Evolutionary conservation across 2,888 invertebrate genomes (phyloP).

Genomic region (Microplitis deprimator): DNA sequence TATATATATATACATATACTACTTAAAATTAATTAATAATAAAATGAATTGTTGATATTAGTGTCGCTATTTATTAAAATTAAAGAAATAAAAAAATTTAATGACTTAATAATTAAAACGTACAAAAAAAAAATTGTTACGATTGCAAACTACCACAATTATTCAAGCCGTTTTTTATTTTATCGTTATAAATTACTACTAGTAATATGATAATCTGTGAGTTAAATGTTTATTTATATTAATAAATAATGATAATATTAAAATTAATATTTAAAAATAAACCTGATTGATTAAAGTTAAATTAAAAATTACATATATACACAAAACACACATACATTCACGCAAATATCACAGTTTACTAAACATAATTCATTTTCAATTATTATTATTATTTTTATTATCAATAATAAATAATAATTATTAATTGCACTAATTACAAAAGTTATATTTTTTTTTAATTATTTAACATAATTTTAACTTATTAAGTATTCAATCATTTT

Average conservation of each 20-base stretch:
- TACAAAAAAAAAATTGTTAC: neutral
- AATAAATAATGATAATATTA: neutral
- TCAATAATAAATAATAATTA: constrained; percentile 26
- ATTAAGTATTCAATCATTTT: neutral
- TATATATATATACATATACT: constrained; percentile 55
- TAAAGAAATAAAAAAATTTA: neutral
- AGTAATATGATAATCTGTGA: neutral
- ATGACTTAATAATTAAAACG: neutral
- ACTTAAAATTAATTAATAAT: constrained; percentile 50
- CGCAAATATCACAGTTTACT: constrained; percentile 66
- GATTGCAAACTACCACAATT: constrained; percentile 1
- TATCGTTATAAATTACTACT: neutral
- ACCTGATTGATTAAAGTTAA: neutral
- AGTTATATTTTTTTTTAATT: neutral
- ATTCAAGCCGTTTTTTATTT: neutral
- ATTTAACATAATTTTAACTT: neutral
- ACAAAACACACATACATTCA: constrained; percentile 55
- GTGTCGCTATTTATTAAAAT: neutral
- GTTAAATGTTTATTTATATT: neutral
- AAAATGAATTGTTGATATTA: constrained; percentile 17
- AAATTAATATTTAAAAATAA: neutral
- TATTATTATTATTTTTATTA: constrained; percentile 29
- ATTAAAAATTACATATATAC: constrained; percentile 49
- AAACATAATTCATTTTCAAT: constrained; percentile 48
- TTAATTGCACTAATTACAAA: neutral